Base-by-base conservation (phyloP, 2,888 invertebrate genomes). In the Ethmia dodecea region DNA sequence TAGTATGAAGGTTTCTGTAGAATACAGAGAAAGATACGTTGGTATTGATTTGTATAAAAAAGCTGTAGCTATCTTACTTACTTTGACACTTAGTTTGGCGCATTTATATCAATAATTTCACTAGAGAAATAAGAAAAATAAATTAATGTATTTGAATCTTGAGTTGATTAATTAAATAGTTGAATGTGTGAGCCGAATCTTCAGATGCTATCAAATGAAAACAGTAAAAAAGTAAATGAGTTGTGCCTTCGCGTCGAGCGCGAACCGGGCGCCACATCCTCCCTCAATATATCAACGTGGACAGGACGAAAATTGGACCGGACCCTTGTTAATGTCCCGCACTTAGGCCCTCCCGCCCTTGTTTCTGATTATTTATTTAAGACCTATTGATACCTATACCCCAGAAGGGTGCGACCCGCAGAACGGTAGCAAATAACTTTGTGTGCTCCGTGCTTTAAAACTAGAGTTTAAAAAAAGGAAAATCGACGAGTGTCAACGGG, bases 261-360 rank as follows among this genome's bases (percentile, higher is more conserved):
- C 22, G 15, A 38, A 37, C 40, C 24, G 57, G 61, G 59, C 59
- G 62, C 60, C 63, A 56, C 68, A 62, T 70, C 63, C 74, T 61
- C 68, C 79, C 70, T 74, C 81, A 74, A 84, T 86, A 84, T 80
- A 86, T 84, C 84, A 84, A 78, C 67, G 73, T 63, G 71, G 84
- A 84, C 84, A 83, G 83, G 71, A 78, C 74, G 80, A 83, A 84
- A 86, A 86, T 86, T 84, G 83, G 81, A 79, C 77, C 71, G 78
- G 78, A 83, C 83, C 84, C 83, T 79, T 83, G 83, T 84, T 84
- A 84, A 84, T 81, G 81, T 81, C 72, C 71, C 59, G 63, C 74
- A 78, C 80, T 83, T 81, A 79, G 77, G 69, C 68, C 74, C 71
- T 70, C 71, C 69, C 71, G 66, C 66, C 66, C 72, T 69, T 72